Evolutionary conservation across 1,140 invertebrate species (phyloP).

Genomic region (Phocides pigmalion): DNA sequence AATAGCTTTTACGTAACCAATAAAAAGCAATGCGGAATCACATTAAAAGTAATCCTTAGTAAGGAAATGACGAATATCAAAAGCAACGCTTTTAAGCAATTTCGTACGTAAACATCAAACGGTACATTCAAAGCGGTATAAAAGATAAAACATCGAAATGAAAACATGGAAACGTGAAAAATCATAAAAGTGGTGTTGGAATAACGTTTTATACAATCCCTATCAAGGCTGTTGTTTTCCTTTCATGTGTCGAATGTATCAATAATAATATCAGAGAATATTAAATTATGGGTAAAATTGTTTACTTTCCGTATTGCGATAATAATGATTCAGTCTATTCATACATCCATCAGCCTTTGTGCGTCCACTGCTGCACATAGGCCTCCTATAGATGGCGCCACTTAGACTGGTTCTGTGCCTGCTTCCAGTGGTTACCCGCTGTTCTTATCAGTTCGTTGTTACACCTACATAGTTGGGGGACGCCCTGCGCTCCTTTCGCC

Average conservation of each 20-base stretch:
- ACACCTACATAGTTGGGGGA: no score
- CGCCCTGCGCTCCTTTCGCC: no score
- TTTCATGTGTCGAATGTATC: conserved; percentile 17
- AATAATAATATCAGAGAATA: conserved; percentile 3
- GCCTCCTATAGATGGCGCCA: no score
- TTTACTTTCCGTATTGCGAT: no score
- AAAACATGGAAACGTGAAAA: conserved; percentile 38
- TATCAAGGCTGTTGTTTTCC: conserved; percentile 7
- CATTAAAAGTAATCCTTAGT: conserved; percentile 1
- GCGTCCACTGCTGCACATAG: no score
- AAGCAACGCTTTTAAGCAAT: conserved; percentile 49
- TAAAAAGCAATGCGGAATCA: conserved; percentile 1
- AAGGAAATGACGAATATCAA: conserved; percentile 29
- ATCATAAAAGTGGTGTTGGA: conserved; percentile 24
- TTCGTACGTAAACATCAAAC: conserved; percentile 51
- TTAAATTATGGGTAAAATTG: no score
- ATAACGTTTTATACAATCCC: conserved; percentile 31
- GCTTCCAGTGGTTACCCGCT: no score
- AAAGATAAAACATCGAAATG: conserved; percentile 44
- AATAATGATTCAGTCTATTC: no score
- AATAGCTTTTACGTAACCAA: background rate
- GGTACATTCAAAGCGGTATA: conserved; percentile 42
- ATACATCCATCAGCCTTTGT: no score
- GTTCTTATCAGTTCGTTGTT: no score
- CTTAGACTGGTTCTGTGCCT: no score